Conservation (phyloP, 2,888 invertebrate species). For the Eledone cirrhosa region DNA sequence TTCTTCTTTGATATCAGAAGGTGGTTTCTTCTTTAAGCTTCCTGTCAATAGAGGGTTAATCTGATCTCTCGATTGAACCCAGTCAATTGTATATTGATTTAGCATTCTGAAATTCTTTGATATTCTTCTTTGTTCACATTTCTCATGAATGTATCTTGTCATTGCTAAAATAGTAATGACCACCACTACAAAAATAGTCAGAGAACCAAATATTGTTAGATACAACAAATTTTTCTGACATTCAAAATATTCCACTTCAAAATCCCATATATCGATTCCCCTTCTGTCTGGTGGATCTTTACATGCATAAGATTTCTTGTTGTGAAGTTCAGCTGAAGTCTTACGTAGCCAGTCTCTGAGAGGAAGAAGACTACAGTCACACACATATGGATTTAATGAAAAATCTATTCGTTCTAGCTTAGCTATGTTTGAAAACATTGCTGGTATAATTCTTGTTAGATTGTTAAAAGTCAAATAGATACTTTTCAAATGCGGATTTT, state of each 20-base stretch:
- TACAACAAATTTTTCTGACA: constrained; percentile 49
- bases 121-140: neutral
- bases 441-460: constrained; percentile 40
- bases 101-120: neutral
- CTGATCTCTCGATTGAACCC: neutral
- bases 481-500: constrained; percentile 41
- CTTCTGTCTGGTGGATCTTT: constrained; percentile 43
- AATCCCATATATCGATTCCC: constrained; percentile 47
- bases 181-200: constrained; percentile 43
- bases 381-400: constrained; percentile 54
- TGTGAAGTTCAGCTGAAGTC: constrained; percentile 38
- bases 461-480: constrained; percentile 48
- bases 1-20: neutral
- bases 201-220: constrained; percentile 47
- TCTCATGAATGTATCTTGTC: neutral
- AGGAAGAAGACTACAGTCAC: constrained; percentile 54
- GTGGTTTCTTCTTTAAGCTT: neutral
- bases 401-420: constrained; percentile 50
- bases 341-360: constrained; percentile 51
- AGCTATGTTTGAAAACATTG: constrained; percentile 42
- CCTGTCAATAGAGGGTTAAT: neutral
- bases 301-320: constrained; percentile 52
- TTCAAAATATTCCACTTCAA: constrained; percentile 49
- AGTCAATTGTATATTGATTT: neutral
- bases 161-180: constrained; percentile 40